Evolutionary conservation across 92 coral and sea anemone species (phyloP), one percentile per base, ranked within the genome.

Genomic region (Actinostola sp.): DNA sequence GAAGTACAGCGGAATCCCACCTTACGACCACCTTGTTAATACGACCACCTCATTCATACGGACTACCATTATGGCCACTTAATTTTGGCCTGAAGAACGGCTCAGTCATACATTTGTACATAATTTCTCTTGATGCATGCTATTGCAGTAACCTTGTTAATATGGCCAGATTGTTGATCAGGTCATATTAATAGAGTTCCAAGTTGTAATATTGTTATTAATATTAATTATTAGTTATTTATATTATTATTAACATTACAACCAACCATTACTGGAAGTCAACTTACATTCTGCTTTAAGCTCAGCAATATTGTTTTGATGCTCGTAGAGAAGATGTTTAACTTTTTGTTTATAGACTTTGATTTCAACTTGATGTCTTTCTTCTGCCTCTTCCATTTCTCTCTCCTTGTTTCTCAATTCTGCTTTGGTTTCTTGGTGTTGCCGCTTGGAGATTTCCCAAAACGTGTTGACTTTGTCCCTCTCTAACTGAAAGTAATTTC

Each of bases 361-460:
- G 31, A 94, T 92, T 75, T 94, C 98, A 34, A 94, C 98, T 76
- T 94, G 98, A 54, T 94, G 98, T 32, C 92, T 85, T 45, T 94
- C 98, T 50, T 94, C 98, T n/a, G 98, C 98, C 59, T 94, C 98
- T 27, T 94, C 98, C 97, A 94, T 94, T 83, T 94, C 98, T 17
- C 98, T 50, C 57, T 94, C 98, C 62, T 89, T 86, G 52, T 94
- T 94, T 21, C 98, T 80, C 44, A 94, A 66, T 70, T 92, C 98
- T 9, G 98, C 92, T 67, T 92, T 94, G 48, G 77, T 94, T 61
- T 94, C 98, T 63, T 94, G 97, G 45, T 80, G 83, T 50, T 94
- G 98, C 44, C 93, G 71, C 52, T 94, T 94, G 34, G 97, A 92
- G 55, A 94, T 94, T 63, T 94, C 98, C 98, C 98, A 94, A 70